These are phyloP conservation scores for Oreotragus oreotragus DNA, from an alignment of 2,113 vertebrate species.

Conservation along the genomic window DNA sequence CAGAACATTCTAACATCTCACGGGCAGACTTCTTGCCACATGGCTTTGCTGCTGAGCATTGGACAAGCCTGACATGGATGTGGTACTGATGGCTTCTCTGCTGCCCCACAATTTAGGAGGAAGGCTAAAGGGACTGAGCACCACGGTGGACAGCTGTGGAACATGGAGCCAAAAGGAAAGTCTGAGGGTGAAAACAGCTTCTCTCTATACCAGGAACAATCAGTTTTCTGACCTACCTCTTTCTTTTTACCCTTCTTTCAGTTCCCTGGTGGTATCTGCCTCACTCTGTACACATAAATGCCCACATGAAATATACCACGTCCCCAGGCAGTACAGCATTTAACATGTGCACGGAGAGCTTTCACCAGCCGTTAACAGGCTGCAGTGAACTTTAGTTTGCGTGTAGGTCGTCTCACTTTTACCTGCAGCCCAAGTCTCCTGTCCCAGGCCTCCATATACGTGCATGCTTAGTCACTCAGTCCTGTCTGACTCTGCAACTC, in stretches of 20 bases:
- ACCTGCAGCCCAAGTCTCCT: not conserved
- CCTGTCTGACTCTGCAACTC: not conserved
- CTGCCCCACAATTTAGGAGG: not conserved
- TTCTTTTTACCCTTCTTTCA: not conserved
- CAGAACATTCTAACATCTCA: not conserved
- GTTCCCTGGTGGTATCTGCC: not conserved
- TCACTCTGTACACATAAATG: not conserved
- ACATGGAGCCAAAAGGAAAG: not conserved
- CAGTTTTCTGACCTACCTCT: not conserved
- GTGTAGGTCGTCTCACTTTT: not conserved
- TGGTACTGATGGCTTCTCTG: not conserved
- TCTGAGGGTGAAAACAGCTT: not conserved
- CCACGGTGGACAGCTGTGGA: not conserved
- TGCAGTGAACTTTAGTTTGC: not conserved
- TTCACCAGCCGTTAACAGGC: not conserved
- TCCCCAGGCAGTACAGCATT: not conserved
- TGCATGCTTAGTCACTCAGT: not conserved
- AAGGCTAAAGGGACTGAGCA: not conserved
- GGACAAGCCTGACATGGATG: slow-evolving; percentile 6
- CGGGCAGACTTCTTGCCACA: not conserved
- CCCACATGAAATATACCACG: not conserved
- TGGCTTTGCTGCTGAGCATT: slow-evolving; percentile 40
- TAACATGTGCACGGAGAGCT: not conserved
- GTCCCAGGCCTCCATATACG: not conserved
- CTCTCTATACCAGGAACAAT: not conserved